Evolutionary conservation across 2,888 invertebrate genomes (phyloP), one percentile per base, ranked within the genome.

Genomic region (Drosophila nr. perissopoda): DNA sequence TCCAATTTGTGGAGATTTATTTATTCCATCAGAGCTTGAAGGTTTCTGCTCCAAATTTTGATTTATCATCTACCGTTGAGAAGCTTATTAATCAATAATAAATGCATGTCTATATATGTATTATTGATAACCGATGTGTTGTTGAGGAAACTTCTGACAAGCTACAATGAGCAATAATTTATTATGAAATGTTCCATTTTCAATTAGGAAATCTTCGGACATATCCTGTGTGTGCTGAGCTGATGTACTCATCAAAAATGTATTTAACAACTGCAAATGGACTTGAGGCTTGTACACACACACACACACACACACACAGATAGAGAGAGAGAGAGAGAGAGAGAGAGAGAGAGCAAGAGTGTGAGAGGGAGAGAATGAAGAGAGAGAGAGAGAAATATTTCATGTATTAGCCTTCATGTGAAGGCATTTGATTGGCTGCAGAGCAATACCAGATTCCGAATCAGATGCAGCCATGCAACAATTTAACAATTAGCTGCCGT

Each of bases 391-490:
- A 60, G 18, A 54, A 25, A 61, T 40, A 59, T 63, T 45, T 68
- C 66, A 58, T 63, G 42, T 63, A 64, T 62, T 73, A 73, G 76
- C 76, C 78, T 77, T 77, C 42, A 73, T 60, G 58, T 52, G 62
- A 62, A 69, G 45, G 73, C 65, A 73, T 78, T 78, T 73, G 63
- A 77, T 77, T 77, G 78, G 78, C 70, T 64, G 69, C 63, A 78
- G 69, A 63, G 63, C 69, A 57, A 49, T 21, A 21, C 45, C 57
- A 70, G 58, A 71, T 54, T 54, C 36, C 25, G 54, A 71, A 69
- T 62, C 71, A 57, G 62, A 80, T 64, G 63, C 70, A 71, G 68
- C 69, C 80, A 80, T 70, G 80, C 76, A 76, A 76, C 79, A 80
- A 76, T 79, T 76, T 67, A 68, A 68, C 68, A 66, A 66, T 66